Conservation (phyloP, 2,888 invertebrate species). For the Macaria liturata region DNA sequence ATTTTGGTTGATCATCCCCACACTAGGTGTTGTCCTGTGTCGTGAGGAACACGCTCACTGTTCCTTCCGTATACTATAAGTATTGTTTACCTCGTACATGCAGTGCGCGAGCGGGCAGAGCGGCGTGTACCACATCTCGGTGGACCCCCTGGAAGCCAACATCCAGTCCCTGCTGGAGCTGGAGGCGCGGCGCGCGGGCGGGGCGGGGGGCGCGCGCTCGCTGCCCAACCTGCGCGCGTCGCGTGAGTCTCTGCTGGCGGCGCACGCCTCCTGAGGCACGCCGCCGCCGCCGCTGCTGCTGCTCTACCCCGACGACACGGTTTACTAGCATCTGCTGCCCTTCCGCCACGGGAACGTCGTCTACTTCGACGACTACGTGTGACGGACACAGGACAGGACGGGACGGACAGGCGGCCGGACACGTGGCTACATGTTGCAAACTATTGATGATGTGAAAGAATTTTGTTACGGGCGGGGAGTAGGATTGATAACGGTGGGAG, state of each 20-base stretch:
- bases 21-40: no score
- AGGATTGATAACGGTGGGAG: no score
- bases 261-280: conserved; percentile 79
- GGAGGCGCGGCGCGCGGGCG: conserved; percentile 76
- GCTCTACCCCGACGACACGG: conserved; percentile 71
- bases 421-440: background rate
- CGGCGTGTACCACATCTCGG: conserved; percentile 77
- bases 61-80: no score
- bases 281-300: conserved; percentile 57
- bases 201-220: conserved; percentile 65
- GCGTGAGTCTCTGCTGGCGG: conserved; percentile 57
- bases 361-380: conserved; percentile 38
- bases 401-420: conserved; percentile 6
- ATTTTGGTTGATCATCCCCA: no score
- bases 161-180: conserved; percentile 70
- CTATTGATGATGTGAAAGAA: no score
- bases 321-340: conserved; percentile 58
- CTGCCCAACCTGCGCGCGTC: conserved; percentile 89
- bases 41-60: no score
- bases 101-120: conserved; percentile 47
- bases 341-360: conserved; percentile 31
- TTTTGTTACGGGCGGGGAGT: no score
- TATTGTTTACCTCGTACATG: no score
- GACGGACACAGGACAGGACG: conserved; percentile 17
- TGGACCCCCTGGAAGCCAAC: conserved; percentile 74